Percentiles rank a stretch among this genome's conserved stretches.
Evolutionary conservation across 2,113 vertebrate species (phyloP).

Genomic region (Hiodon tergisus): DNA sequence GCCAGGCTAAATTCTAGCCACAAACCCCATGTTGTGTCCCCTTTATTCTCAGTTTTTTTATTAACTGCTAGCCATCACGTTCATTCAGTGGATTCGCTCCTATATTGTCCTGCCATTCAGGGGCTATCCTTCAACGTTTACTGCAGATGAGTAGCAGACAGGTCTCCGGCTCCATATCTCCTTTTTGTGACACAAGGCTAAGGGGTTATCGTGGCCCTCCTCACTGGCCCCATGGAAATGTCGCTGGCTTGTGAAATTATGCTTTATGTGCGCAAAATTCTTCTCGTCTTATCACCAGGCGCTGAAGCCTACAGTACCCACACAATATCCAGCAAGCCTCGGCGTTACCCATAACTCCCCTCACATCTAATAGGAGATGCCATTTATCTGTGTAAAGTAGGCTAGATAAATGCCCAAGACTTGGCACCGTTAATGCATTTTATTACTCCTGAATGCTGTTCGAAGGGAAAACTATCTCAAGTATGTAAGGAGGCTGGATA

Average conservation of each 20-base stretch:
- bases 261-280: conserved; percentile 2
- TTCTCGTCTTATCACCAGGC: background rate
- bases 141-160: background rate
- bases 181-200: conserved; percentile 19
- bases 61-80: conserved; percentile 29
- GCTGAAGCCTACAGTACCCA: background rate
- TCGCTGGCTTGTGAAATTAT: background rate
- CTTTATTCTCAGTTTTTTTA: conserved; percentile 25
- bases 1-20: conserved; percentile 45
- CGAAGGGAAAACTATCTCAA: conserved; percentile 55
- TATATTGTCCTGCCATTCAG: conserved; percentile 6
- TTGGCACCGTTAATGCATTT: conserved; percentile 50
- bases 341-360: conserved; percentile 13
- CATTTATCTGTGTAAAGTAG: conserved; percentile 41
- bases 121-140: background rate
- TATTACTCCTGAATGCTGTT: conserved; percentile 44
- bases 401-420: conserved; percentile 52
- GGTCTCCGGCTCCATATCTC: conserved; percentile 29
- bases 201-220: background rate
- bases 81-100: conserved; percentile 16
- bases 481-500: conserved; percentile 61
- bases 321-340: conserved; percentile 20
- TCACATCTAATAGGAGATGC: conserved; percentile 18
- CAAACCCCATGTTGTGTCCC: conserved; percentile 35
- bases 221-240: background rate